Base-by-base conservation (phyloP, 2,797 vertebrate genomes). In the Anisognathus igniventris region DNA sequence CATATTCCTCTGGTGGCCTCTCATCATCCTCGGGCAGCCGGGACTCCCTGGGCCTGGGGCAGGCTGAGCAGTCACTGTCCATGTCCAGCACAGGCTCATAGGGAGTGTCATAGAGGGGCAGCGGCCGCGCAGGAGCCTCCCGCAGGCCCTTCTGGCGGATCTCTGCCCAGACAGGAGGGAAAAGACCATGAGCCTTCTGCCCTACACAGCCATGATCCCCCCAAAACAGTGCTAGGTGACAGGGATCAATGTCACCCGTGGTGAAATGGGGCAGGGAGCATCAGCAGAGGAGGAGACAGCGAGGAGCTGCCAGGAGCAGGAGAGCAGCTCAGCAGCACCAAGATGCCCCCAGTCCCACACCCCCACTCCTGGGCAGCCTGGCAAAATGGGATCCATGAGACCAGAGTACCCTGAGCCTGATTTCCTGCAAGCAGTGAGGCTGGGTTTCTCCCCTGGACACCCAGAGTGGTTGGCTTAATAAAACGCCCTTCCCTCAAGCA, bases 1-100 rank as follows among this genome's bases (percentile, higher is more conserved):
- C 99, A 2, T 99, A 99, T 67, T 99, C 99, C 93, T 99, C 99
- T 0, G 99, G 98, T 0, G 99, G 99, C 95, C 99, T 98, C 95
- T 99, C 99, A 0, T 99, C 99, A 1, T 99, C 99, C 96, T 99
- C 99, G 0, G 99, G 99, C 95, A 99, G 98, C 19, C 99, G 98
- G 75, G 99, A 99, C 93, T 99, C 99, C 65, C 99, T 97, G 62
- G 98, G 98, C 96, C 98, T 98, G n/a, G 94, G 92, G 10, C 93
- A 90, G 2, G 93, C 45, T 0, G 27, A 17, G 12, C 91, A 97
- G 50, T 99, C 98, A 0, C 97, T 80, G 60, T 99, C 98, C 0
- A 97, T 95, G 48, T 98, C 98, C 2, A 99, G 98, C 2, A 98
- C 78, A 0, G 99, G 99, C 94, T 99, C 99, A 0, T 99, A 99